Evolutionary conservation across 92 coral and sea anemone genomes (phyloP).

Genomic region (Epizoanthus rinbou): DNA sequence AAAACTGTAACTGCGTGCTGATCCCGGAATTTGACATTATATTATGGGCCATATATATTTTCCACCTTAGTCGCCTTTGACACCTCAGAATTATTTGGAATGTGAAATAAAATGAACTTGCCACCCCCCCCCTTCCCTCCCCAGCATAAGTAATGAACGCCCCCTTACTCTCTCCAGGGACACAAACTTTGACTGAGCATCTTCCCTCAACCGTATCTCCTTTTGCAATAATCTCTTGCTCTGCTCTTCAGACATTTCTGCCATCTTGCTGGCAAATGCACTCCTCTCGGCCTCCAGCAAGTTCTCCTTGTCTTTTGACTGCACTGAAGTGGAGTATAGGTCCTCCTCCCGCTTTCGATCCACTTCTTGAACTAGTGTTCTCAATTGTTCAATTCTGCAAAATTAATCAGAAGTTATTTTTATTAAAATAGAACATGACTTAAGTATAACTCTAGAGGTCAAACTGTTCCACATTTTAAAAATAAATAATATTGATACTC

Average conservation of each 20-base stretch:
- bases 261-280: slow-evolving; percentile 80
- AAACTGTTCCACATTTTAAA: too few relatives aligned
- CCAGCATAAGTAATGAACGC: too few relatives aligned
- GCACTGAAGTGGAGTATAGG: slow-evolving; percentile 65
- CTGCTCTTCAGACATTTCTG: slow-evolving; percentile 91
- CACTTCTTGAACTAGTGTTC: slow-evolving; percentile 70
- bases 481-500: too few relatives aligned
- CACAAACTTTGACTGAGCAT: slow-evolving; percentile 88
- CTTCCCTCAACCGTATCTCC: slow-evolving; percentile 92
- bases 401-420: not conserved
- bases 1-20: too few relatives aligned
- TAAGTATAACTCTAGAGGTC: too few relatives aligned
- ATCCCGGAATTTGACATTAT: too few relatives aligned
- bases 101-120: not conserved
- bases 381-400: slow-evolving; percentile 84
- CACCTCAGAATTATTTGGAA: too few relatives aligned
- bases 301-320: slow-evolving; percentile 80
- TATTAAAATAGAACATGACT: too few relatives aligned
- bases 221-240: slow-evolving; percentile 88
- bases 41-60: too few relatives aligned
- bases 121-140: not conserved
- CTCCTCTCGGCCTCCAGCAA: slow-evolving; percentile 79
- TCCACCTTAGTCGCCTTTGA: too few relatives aligned
- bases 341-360: slow-evolving; percentile 89
- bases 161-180: slow-evolving; percentile 79